Base-by-base conservation (phyloP, 2,888 invertebrate species). In the Willowsia nigromaculata region DNA sequence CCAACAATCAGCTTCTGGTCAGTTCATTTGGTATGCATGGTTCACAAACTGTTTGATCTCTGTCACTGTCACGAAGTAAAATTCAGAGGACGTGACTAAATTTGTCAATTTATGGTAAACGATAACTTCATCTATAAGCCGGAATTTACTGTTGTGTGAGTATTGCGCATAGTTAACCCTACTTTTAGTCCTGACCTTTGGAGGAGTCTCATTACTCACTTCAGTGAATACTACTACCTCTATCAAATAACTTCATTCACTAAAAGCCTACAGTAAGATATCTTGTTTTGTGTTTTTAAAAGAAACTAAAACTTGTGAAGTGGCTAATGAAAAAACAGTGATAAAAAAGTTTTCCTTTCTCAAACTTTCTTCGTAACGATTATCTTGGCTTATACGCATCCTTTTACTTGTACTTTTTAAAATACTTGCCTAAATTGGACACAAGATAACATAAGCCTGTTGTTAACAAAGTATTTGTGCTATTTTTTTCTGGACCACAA, bases 121-220 rank as follows among this genome's bases (percentile, higher is more conserved):
- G 25, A 62, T 33, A 30, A 2, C n/a, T 62, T 30, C 33, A 62
- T 33, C 30, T 30, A 62, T 33, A 30, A 62, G 22, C 56, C 18
- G 18, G 18, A 53, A 18, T 53, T 18, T 18, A n/a, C 6, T 18
- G 9, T 9, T 9, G 37, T 13, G 11, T 3, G 1, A 43, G 13
- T 3, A n/a, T 43, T 56, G 25, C 18, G 1, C 4, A 25, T 56
- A n/a, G 33, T 33, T 33, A 62, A 62, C 33, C 62, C 62, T 62
- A 62, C 62, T 33, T 62, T 62, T n/a, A n/a, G n/a, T 30, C 25
- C n/a, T 62, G 62, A 62, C 62, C 62, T 62, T 62, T 33, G 62
- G 13, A 62, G 62, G 0, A 62, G 33, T 30, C 13, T 62, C 62
- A 62, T 62, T 33, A 62, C 62, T 62, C 30, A 62, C 15, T 2